Conservation (phyloP, 2,113 vertebrate genomes). For the Ptilorrhoa leucosticta region DNA sequence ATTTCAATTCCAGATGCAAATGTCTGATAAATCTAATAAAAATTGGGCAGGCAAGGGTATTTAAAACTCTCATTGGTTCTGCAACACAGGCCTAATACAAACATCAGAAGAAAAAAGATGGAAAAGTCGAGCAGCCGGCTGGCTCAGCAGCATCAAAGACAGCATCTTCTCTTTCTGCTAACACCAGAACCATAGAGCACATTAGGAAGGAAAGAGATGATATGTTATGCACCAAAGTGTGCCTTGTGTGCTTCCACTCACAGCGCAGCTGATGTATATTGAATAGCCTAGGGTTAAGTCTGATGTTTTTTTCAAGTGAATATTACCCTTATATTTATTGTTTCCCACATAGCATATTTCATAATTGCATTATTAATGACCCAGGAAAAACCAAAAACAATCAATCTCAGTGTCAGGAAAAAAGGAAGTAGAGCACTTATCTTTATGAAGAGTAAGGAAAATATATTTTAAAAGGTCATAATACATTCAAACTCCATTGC, state of each 20-base stretch:
- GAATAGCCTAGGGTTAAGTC: constrained; percentile 19
- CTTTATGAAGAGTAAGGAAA: not conserved
- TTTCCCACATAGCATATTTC: not conserved
- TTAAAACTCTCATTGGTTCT: constrained; percentile 54
- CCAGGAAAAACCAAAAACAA: not conserved
- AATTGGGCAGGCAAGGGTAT: constrained; percentile 16
- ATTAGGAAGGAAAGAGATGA: not conserved
- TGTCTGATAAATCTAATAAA: constrained; percentile 56
- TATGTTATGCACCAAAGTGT: not conserved
- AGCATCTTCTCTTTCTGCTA: constrained; percentile 19
- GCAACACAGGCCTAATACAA: not conserved
- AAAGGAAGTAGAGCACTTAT: not conserved
- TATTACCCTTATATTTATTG: not conserved
- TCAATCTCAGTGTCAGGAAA: constrained; percentile 1
- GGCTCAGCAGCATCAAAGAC: constrained; percentile 13
- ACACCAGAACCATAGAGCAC: not conserved
- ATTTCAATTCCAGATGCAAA: constrained; percentile 29
- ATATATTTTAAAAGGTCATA: not conserved
- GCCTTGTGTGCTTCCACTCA: not conserved
- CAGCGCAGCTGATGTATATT: not conserved
- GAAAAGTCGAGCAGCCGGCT: not conserved
- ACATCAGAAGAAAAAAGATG: not conserved
- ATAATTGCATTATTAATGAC: constrained; percentile 47
- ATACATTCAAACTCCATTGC: not conserved
- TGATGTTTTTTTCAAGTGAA: not conserved